phyloP scores from a whole-genome alignment of 2,888 invertebrate species.

The Zaprionus obscuricornis region DNA sequence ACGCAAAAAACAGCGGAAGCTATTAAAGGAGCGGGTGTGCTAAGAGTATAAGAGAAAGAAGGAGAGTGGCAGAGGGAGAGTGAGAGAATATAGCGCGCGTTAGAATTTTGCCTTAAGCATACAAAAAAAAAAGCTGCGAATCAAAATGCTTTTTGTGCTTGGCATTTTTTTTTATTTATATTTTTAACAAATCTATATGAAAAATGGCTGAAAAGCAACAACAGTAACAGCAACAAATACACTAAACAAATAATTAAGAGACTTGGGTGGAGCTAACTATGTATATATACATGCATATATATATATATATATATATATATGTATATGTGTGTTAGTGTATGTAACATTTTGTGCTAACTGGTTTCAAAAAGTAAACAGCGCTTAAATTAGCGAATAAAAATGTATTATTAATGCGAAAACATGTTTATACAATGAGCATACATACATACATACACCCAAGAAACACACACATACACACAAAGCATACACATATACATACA shows the following conservation, averaged over 20 bases:
- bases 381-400: conserved; percentile 79
- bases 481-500: background rate
- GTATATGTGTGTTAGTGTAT: conserved; percentile 14
- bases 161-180: too few relatives aligned
- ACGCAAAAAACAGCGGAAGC: background rate
- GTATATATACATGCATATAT: conserved; percentile 7
- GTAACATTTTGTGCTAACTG: conserved; percentile 65
- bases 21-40: too few relatives aligned
- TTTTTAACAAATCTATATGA: conserved; percentile 30
- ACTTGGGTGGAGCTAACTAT: conserved; percentile 55
- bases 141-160: conserved; percentile 31
- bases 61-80: background rate
- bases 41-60: background rate
- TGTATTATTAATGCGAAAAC: conserved; percentile 80
- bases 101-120: conserved; percentile 21
- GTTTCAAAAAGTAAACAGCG: conserved; percentile 71
- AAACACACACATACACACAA: conserved; percentile 9
- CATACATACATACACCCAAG: conserved; percentile 29
- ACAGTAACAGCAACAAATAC: too few relatives aligned
- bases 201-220: conserved; percentile 2
- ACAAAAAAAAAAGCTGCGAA: conserved; percentile 21
- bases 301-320: conserved; percentile 5
- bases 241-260: conserved; percentile 50
- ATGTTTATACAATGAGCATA: conserved; percentile 62
- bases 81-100: background rate